Evolutionary conservation across 2,113 vertebrate species (phyloP).

Genomic region (Amazona vittata): DNA sequence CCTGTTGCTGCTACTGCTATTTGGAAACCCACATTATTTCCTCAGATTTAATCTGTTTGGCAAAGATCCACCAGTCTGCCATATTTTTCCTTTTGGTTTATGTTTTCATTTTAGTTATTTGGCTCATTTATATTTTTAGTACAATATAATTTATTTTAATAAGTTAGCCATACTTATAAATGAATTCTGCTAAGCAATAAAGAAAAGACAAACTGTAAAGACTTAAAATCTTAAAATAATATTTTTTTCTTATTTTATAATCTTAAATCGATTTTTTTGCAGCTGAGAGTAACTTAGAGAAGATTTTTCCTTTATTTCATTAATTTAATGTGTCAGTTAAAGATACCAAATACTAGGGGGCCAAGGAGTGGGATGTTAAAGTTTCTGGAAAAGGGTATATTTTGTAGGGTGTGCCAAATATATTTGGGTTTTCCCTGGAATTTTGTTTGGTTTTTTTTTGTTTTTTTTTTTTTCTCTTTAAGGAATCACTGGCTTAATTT

Average conservation of each 20-base stretch:
- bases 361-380: not conserved
- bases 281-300: not conserved
- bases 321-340: not conserved
- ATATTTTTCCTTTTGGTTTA: not conserved
- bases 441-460: not conserved
- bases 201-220: not conserved
- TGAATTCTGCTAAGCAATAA: not conserved
- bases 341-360: not conserved
- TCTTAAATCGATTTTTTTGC: not conserved
- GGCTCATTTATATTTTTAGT: not conserved
- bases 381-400: not conserved
- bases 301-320: not conserved
- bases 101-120: not conserved
- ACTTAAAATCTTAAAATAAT: not conserved
- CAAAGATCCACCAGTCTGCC: not conserved
- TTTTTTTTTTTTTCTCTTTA: not conserved
- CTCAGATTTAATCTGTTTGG: not conserved
- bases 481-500: not conserved
- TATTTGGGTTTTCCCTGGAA: not conserved
- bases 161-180: not conserved
- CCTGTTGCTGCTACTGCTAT: conserved; percentile 34
- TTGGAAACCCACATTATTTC: not conserved
- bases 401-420: not conserved
- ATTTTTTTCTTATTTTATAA: not conserved
- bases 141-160: not conserved